phyloP scores from a whole-genome alignment of 2,888 invertebrate species.

The Drosophila seclusa region DNA sequence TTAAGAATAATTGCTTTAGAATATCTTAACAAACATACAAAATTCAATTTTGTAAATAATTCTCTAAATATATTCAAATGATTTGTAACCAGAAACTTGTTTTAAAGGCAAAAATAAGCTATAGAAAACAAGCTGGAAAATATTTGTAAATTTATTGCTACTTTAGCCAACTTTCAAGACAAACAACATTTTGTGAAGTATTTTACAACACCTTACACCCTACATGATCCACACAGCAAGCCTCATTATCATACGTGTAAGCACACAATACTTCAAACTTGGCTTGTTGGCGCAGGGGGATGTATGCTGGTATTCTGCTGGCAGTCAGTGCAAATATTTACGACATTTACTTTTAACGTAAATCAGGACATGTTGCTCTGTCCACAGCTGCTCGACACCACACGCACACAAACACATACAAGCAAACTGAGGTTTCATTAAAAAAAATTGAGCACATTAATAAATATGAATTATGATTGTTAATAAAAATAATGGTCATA shows the following conservation, averaged over 20 bases:
- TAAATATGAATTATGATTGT: conserved; percentile 74
- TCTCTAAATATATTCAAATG: not conserved
- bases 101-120: not conserved
- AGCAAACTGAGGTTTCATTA: conserved; percentile 50
- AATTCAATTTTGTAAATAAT: not conserved
- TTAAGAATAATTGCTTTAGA: not conserved
- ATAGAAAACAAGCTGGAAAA: not conserved
- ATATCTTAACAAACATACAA: not conserved
- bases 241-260: conserved; percentile 50
- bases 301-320: conserved; percentile 16
- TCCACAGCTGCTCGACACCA: conserved; percentile 25
- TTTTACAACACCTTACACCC: conserved; percentile 14
- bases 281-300: conserved; percentile 1
- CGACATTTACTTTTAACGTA: conserved; percentile 39
- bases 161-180: conserved; percentile 25
- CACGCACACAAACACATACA: not conserved
- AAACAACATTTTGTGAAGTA: conserved; percentile 19
- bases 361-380: conserved; percentile 38
- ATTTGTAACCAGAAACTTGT: not conserved
- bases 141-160: conserved; percentile 18
- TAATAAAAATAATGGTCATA: conserved; percentile 61
- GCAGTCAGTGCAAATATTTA: conserved; percentile 36
- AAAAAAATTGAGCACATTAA: conserved; percentile 74
- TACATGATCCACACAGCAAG: conserved; percentile 17
- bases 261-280: conserved; percentile 38